Evolutionary conservation across 2,888 invertebrate species (phyloP), one percentile per base, ranked within the genome.

Genomic region (Deilephila elpenor): DNA sequence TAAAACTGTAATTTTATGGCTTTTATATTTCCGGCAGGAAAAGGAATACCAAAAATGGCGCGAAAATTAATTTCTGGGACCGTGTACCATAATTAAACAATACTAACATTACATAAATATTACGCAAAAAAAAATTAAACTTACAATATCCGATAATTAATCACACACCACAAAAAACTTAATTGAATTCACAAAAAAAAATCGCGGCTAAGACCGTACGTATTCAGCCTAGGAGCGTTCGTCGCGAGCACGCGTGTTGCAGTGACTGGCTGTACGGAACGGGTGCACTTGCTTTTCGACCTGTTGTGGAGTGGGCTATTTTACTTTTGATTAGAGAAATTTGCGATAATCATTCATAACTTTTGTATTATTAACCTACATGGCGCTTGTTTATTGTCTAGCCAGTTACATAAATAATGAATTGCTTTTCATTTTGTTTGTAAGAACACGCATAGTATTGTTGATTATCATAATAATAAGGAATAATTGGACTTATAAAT

Each of bases 221-320:
- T 20, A 67, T 67, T n/a, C 72, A 59, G 56, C 59, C 62, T 20
- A 25, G 7, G 17, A 37, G 74, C 74, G 74, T 71, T 59, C 59
- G 59, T 53, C 32, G 62, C 73, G 71, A 44, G 44, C 59, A 71
- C 53, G 53, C 74, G 72, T 70, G 73, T 32, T 62, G 44, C 20
- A 64, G 59, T 59, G 56, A 74, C 72, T 73, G 74, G 70, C 72
- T 61, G 74, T 5, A 62, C 59, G 73, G 17, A 61, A 56, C 61
- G 6, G n/a, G 20, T 17, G 37, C 29, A n/a, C 56, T 44, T 44
- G 51, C 53, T 59, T 74, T 73, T 71, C 67, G 67, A 67, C 44
- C 67, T 51, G 44, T 1, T 2, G 25, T 67, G 67, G 67, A 51
- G 67, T 67, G 67, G 67, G 67, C 17, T 25, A 67, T 44, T 37